Base-by-base conservation (phyloP, 2,113 vertebrate genomes). In the Hypanus sabinus region DNA sequence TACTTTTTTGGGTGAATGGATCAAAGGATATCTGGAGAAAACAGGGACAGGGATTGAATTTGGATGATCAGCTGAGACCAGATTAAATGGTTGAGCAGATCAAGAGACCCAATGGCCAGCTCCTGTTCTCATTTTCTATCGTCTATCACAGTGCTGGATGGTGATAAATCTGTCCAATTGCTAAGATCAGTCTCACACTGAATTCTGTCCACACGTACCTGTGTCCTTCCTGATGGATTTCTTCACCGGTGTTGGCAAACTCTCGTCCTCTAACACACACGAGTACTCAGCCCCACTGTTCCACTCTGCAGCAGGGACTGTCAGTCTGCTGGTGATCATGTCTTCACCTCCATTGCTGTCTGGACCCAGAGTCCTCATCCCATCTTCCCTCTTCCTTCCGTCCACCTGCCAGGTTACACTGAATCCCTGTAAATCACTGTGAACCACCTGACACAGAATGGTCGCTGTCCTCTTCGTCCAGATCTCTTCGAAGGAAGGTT, bases 321-420 rank as follows among this genome's bases (percentile, higher is more conserved):
- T 65, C 57, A 88, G 57, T 20, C 85, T 62, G 60, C 85, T 88
- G 85, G 9, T 62, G 57, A 88, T 88, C 11, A n/a, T n/a, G 27
- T 88, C 85, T 62, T n/a, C 30, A 60, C 36, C 30, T 88, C 85
- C 85, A 14, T 12, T 2, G 4, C 60, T 88, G 27, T 62, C 30
- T 11, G 27, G 57, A n/a, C 57, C 57, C 27, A 16, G 85, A n/a
- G 85, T 88, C 30, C 30, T 65, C 85, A 88, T 27, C 57, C 85
- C 85, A 18, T 88, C 85, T 88, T 65, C 27, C 62, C 55, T 88
- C 85, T 62, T 33, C 2, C 12, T 88, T 62, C 85, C 85, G 30
- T 88, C 12, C 57, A 65, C 55, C 30, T n/a, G 12, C 57, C 85
- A 88, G 85, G 85, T 88, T n/a, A 88, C 85, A 27, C 85, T 88